Percentiles rank a stretch among this genome's conserved stretches.
phyloP scores from a whole-genome alignment of 2,888 invertebrate species.

The Sphaerophoria rueppellii region DNA sequence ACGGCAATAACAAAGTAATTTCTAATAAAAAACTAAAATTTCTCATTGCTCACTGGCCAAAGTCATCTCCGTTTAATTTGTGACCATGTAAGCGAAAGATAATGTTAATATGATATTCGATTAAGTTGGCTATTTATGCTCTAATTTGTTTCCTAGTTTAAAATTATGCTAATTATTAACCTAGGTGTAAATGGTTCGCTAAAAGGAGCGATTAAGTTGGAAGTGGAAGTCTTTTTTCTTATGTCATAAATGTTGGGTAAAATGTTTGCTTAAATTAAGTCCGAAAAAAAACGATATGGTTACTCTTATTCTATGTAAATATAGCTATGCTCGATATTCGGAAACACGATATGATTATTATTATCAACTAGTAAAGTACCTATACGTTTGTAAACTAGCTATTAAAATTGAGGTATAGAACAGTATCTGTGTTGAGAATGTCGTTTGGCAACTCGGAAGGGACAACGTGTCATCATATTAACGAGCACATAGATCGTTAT shows the following conservation, averaged over 20 bases:
- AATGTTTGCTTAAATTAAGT: conserved; percentile 8
- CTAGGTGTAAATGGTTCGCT: conserved; percentile 44
- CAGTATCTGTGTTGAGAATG: conserved; percentile 78
- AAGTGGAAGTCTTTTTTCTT: conserved; percentile 37
- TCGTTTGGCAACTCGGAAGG: conserved; percentile 80
- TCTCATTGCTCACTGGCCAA: background rate
- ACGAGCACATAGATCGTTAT: conserved; percentile 77
- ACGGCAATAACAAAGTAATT: conserved; percentile 6
- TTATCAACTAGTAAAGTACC: no score
- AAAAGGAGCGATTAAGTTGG: conserved; percentile 54
- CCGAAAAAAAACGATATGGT: conserved; percentile 47
- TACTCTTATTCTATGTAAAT: conserved; percentile 30
- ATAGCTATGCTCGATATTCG: background rate
- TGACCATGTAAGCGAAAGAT: background rate
- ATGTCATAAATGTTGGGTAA: conserved; percentile 19
- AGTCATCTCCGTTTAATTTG: background rate
- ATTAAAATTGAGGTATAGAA: conserved; percentile 80
- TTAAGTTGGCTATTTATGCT: conserved; percentile 1
- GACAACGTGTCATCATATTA: conserved; percentile 81
- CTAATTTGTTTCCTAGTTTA: background rate
- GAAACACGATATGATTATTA: conserved; percentile 33
- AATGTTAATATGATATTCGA: background rate
- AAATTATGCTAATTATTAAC: background rate
- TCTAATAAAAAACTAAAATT: background rate
- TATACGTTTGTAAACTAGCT: background rate